Evolutionary conservation across 2,113 vertebrate species (phyloP).

Genomic region (Oenanthe melanoleuca): DNA sequence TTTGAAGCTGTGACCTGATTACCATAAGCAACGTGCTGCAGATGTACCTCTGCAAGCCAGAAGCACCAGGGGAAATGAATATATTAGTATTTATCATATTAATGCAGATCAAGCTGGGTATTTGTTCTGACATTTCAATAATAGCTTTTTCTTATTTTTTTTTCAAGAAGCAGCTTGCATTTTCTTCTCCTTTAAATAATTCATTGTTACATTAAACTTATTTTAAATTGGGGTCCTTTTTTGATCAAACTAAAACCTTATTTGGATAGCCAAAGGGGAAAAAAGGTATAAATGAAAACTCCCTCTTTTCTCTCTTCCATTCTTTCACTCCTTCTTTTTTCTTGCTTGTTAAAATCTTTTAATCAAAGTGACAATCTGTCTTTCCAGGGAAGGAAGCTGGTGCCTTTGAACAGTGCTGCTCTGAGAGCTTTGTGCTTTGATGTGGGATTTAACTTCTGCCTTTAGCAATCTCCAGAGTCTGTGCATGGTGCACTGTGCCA

Average conservation of each 20-base stretch:
- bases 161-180: constrained; percentile 35
- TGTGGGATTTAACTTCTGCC: constrained; percentile 70
- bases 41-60: constrained; percentile 52
- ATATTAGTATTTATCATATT: constrained; percentile 66
- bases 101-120: constrained; percentile 59
- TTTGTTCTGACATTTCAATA: constrained; percentile 71
- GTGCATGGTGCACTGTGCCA: neutral
- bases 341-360: constrained; percentile 54
- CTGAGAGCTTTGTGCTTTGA: constrained; percentile 63
- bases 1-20: constrained; percentile 66
- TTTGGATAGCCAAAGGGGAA: constrained; percentile 50
- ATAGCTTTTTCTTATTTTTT: constrained; percentile 34
- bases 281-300: constrained; percentile 20
- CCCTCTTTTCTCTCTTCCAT: neutral
- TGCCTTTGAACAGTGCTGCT: constrained; percentile 54
- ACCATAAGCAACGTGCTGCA: constrained; percentile 18
- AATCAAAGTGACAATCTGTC: constrained; percentile 75
- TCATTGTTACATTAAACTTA: constrained; percentile 60
- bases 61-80: constrained; percentile 58
- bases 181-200: constrained; percentile 58
- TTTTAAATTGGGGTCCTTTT: constrained; percentile 31
- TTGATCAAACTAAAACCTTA: constrained; percentile 22
- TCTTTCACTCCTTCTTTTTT: neutral
- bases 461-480: constrained; percentile 40
- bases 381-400: constrained; percentile 50